A percentile compares a stretch with the other conserved stretches of the same genome.
phyloP scores from a whole-genome alignment of 2,797 vertebrate species.

The Macroramphosus scolopax region DNA sequence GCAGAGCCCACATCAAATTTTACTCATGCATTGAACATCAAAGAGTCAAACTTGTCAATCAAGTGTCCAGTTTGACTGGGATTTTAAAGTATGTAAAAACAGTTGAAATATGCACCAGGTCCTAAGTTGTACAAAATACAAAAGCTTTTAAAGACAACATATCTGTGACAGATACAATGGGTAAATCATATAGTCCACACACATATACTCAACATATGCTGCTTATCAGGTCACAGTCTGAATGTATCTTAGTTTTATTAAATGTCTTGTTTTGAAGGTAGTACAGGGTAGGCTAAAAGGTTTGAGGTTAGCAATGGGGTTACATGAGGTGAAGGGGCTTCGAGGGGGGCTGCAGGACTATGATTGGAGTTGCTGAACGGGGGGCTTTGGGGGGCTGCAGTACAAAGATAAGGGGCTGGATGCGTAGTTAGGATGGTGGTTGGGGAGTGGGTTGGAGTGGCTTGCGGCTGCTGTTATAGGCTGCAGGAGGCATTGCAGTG shows the following conservation, averaged over 20 bases:
- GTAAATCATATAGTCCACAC: no score
- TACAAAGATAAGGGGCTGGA: constrained; percentile 69
- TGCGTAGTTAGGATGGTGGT: constrained; percentile 54
- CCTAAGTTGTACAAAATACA: no score
- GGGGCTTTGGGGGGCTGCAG: constrained; percentile 69
- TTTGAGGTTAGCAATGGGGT: constrained; percentile 55
- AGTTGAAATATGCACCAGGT: no score
- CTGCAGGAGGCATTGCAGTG: constrained; percentile 64
- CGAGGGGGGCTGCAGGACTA: constrained; percentile 52
- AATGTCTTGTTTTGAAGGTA: constrained; percentile 27
- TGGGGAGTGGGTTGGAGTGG: constrained; percentile 22
- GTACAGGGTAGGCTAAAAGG: constrained; percentile 34
- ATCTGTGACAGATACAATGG: no score
- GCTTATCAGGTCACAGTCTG: constrained; percentile 3
- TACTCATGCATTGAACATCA: no score
- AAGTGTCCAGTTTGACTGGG: no score
- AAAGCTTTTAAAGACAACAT: no score
- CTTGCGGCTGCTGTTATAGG: constrained; percentile 46
- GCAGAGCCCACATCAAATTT: no score
- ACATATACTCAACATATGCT: no score
- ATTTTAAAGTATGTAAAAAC: no score
- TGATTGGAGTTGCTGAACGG: constrained; percentile 61
- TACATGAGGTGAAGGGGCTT: constrained; percentile 47
- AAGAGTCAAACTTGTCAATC: no score
- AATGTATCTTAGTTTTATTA: constrained; percentile 13